These are phyloP conservation scores for Parasteatoda lunata DNA, from an alignment of 2,888 invertebrate genomes.

Conservation along the genomic window DNA sequence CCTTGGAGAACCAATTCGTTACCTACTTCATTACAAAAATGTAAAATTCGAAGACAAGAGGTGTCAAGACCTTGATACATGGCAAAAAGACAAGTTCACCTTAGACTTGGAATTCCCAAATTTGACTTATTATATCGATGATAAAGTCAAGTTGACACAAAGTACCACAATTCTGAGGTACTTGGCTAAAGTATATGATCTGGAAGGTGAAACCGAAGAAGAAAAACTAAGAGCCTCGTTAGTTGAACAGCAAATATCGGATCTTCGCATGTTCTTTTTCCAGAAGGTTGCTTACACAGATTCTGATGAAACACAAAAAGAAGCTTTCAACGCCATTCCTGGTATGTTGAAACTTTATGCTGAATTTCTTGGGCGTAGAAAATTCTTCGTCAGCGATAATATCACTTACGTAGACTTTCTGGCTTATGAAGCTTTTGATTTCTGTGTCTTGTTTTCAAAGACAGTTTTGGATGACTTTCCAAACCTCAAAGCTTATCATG, in stretches of 20 bases:
- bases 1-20: constrained; percentile 71
- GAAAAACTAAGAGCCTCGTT: constrained; percentile 48
- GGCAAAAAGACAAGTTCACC: constrained; percentile 34
- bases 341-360: constrained; percentile 33
- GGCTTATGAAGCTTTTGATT: constrained; percentile 66
- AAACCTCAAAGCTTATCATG: constrained; percentile 38
- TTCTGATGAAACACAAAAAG: constrained; percentile 12
- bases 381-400: constrained; percentile 66
- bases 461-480: constrained; percentile 47
- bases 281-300: constrained; percentile 70
- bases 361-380: constrained; percentile 53
- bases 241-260: constrained; percentile 71
- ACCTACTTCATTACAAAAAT: constrained; percentile 75
- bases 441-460: constrained; percentile 23
- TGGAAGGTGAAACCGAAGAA: constrained; percentile 42
- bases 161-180: constrained; percentile 71
- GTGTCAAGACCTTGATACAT: constrained; percentile 74
- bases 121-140: constrained; percentile 74
- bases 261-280: constrained; percentile 74
- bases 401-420: constrained; percentile 70
- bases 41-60: constrained; percentile 75
- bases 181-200: constrained; percentile 58
- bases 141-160: constrained; percentile 73
- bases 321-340: constrained; percentile 19
- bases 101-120: constrained; percentile 74